Base-by-base conservation (phyloP, 1,140 invertebrate genomes). In the Cotesia vestalis region DNA sequence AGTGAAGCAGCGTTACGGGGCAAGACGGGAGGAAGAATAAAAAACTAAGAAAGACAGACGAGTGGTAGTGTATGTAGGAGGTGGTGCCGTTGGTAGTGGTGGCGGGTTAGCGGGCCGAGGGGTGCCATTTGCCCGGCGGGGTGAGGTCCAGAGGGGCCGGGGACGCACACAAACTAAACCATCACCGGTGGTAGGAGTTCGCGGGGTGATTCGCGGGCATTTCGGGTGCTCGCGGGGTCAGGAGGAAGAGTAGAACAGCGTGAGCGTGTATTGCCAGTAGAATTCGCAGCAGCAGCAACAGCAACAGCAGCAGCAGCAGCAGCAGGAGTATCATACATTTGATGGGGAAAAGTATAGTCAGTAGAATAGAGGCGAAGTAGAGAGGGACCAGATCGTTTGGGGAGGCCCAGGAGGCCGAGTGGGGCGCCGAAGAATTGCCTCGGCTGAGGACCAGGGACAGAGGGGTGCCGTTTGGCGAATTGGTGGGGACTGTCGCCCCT, bases 361-460 rank as follows among this genome's bases (percentile, higher is more conserved):
- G 67, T 53, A 52, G 40, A 46, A 51, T 51, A 64, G 69, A 69
- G 69, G 66, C 53, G 52, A 59, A 66, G 46, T 73, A 75, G 74
- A 53, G 72, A 20, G 67, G 70, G 69, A 64, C 72, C 36, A 68
- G 27, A 75, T 46, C 46, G 70, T 52, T 38, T 59, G 63, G 70
- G 70, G 73, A 67, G 72, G 63, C 66, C 60, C 68, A 69, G 27
- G 35, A 61, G 40, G 12, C 9, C 72, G 61, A 40, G 75, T 80
- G 79, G 79, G 79, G 82, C 81, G 80, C 80, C 77, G 73, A 80
- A 79, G 80, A 82, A 81, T 83, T 78, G 81, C 78, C 78, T 27
- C 27, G 27, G 3, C 27, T 27, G 79, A 81, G 77, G 79, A 81
- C 82, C 79, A 78, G 79, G 77, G 73, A 74, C 66, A 76, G 76